A percentile compares a stretch with the other conserved stretches of the same genome.
These are phyloP conservation scores for Montipora cactus DNA, from an alignment of 64 coral and sea anemone genomes.

Conservation along the genomic window DNA sequence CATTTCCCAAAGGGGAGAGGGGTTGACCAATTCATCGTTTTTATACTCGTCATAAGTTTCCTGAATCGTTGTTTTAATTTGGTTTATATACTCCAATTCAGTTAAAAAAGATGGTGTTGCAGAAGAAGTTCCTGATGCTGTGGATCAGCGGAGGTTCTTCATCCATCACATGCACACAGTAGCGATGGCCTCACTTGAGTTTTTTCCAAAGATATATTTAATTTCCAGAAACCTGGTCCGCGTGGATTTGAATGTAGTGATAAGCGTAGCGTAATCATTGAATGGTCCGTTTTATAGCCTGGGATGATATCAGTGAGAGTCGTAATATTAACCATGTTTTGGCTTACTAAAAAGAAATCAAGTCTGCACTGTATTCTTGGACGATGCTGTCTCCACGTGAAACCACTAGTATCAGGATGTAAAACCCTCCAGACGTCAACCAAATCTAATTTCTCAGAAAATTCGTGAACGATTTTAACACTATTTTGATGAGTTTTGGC, in stretches of 20 bases:
- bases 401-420: conserved; percentile 18
- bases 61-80: conserved; percentile 4
- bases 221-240: conserved; percentile 1
- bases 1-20: neutral
- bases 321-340: neutral
- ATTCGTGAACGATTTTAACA: too few relatives aligned
- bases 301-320: neutral
- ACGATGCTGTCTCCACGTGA: conserved; percentile 21
- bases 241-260: conserved; percentile 1
- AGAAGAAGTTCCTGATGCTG: too few relatives aligned
- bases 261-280: neutral
- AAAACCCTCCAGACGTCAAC: neutral
- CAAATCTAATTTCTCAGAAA: too few relatives aligned
- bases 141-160: too few relatives aligned
- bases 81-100: neutral
- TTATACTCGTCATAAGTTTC: neutral
- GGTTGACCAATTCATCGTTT: neutral
- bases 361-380: neutral
- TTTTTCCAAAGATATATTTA: neutral
- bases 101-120: neutral
- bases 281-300: neutral
- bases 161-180: too few relatives aligned
- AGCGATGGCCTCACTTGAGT: too few relatives aligned
- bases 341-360: neutral
- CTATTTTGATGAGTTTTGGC: neutral